phyloP scores from a whole-genome alignment of 2,113 vertebrate genomes.

The Periophthalmodon schlosseri region DNA sequence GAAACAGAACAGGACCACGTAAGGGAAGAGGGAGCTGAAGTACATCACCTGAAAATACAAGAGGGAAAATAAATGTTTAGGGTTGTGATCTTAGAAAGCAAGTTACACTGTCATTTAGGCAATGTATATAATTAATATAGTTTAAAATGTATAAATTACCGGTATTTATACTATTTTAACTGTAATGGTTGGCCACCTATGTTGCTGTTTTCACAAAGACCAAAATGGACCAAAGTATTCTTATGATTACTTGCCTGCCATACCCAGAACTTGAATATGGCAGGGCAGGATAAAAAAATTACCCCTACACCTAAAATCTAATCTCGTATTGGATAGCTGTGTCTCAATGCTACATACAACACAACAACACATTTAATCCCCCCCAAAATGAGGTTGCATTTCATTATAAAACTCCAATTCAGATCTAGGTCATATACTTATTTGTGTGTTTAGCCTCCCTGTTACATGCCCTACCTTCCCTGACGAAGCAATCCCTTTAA shows the following conservation, averaged over 20 bases:
- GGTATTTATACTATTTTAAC: no score
- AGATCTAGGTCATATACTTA: not conserved
- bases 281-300: no score
- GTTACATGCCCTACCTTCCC: constrained; percentile 84
- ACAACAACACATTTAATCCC: not conserved
- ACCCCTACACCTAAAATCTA: not conserved
- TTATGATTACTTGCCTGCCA: no score
- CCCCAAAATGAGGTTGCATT: not conserved
- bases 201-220: no score
- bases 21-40: constrained; percentile 98
- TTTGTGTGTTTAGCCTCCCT: not conserved
- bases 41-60: constrained; percentile 90
- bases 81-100: not conserved
- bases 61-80: not conserved
- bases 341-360: not conserved
- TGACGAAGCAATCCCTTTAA: constrained; percentile 96
- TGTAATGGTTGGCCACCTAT: no score
- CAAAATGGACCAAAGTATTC: no score
- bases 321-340: not conserved
- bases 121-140: no score
- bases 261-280: no score
- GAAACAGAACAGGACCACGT: constrained; percentile 95
- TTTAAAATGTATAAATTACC: no score
- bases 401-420: not conserved
- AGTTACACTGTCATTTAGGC: not conserved